Evolutionary conservation across 2,888 invertebrate genomes (phyloP).

Genomic region (Esperia sulphurella): DNA sequence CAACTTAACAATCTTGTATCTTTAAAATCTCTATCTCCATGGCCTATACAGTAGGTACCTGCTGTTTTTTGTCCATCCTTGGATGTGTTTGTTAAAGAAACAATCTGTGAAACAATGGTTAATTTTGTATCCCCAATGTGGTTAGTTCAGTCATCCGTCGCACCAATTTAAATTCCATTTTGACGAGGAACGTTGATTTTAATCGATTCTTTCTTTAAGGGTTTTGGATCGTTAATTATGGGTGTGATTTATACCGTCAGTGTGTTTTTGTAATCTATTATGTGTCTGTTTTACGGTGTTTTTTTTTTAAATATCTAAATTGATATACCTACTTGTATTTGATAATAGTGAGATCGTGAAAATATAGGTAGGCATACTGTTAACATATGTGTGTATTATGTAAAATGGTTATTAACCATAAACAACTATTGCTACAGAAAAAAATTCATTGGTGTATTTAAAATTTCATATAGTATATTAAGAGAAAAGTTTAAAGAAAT

Average conservation of each 20-base stretch:
- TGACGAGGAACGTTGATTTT: constrained; percentile 44
- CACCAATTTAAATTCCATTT: constrained; percentile 63
- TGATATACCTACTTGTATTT: too few relatives aligned
- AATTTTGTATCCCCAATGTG: constrained; percentile 45
- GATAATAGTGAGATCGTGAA: too few relatives aligned
- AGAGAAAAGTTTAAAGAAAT: too few relatives aligned
- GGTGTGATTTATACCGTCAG: constrained; percentile 52
- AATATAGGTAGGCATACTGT: too few relatives aligned
- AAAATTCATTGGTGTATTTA: too few relatives aligned
- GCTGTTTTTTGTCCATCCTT: constrained; percentile 68
- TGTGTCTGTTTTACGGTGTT: constrained; percentile 10
- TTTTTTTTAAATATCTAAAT: constrained; percentile 3
- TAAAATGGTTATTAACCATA: too few relatives aligned
- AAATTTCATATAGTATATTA: too few relatives aligned
- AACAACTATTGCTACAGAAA: too few relatives aligned
- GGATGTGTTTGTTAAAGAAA: constrained; percentile 61
- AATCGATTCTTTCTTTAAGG: constrained; percentile 33
- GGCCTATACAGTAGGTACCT: constrained; percentile 40
- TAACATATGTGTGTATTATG: too few relatives aligned
- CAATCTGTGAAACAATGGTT: constrained; percentile 70
- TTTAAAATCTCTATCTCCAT: neutral
- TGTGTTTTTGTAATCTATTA: constrained; percentile 27
- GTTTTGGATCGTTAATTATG: constrained; percentile 41
- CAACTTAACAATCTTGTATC: neutral
- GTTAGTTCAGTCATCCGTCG: constrained; percentile 31